These are phyloP conservation scores for Phalacrocorax carbo DNA, from an alignment of 2,113 vertebrate genomes.

Conservation along the genomic window DNA sequence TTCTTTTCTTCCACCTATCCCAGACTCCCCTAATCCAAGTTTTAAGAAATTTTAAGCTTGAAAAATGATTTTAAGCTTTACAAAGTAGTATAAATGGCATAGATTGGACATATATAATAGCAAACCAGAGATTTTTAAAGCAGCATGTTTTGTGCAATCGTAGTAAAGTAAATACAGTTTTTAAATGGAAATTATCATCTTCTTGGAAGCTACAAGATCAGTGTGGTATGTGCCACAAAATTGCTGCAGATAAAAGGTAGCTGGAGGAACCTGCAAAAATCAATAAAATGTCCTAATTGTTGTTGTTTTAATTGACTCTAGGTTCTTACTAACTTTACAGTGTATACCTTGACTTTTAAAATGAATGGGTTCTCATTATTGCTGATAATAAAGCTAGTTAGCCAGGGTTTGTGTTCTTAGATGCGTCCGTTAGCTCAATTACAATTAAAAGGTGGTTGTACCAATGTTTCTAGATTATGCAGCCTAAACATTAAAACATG, in stretches of 20 bases:
- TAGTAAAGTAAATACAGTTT: neutral
- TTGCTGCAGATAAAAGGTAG: slow-evolving; percentile 8
- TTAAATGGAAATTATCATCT: neutral
- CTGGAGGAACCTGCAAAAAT: slow-evolving; percentile 2
- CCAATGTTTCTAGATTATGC: neutral
- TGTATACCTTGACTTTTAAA: neutral
- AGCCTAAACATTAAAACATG: neutral
- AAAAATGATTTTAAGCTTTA: slow-evolving; percentile 54
- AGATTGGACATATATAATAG: slow-evolving; percentile 5
- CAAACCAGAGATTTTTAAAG: slow-evolving; percentile 50
- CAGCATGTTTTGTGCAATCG: neutral
- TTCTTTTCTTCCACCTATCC: neutral
- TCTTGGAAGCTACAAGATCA: neutral
- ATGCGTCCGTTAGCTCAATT: neutral
- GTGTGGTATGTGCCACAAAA: neutral
- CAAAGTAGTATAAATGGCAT: slow-evolving; percentile 14
- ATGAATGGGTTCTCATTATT: neutral
- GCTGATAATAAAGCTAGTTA: neutral
- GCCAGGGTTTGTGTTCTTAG: neutral
- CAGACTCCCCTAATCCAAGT: neutral
- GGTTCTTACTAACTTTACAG: slow-evolving; percentile 26
- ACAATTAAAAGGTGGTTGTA: neutral
- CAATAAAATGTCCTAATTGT: slow-evolving; percentile 15
- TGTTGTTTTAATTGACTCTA: slow-evolving; percentile 51
- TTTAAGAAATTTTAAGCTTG: slow-evolving; percentile 59